Conservation (phyloP, 2,113 vertebrate genomes). For the Peromyscus maniculatus region DNA sequence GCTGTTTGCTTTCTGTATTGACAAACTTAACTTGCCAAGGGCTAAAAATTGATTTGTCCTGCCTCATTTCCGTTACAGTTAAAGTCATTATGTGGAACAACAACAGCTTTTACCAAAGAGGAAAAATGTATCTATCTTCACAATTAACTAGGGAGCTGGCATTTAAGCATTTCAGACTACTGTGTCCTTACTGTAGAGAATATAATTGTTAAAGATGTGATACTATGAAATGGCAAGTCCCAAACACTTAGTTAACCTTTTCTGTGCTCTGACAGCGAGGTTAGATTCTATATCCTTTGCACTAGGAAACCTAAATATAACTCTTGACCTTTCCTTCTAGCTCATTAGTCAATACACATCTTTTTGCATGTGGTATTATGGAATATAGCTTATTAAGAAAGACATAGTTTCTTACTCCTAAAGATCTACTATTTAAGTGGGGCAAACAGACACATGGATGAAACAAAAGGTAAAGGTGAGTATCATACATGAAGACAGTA, state of each 20-base stretch:
- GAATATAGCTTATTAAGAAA: constrained; percentile 47
- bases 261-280: not conserved
- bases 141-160: constrained; percentile 80
- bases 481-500: not conserved
- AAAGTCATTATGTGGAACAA: constrained; percentile 81
- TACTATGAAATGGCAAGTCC: constrained; percentile 73
- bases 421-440: not conserved
- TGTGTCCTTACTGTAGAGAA: constrained; percentile 30
- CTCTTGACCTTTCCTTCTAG: not conserved
- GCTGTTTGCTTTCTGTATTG: constrained; percentile 75
- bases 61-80: constrained; percentile 76
- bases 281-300: not conserved
- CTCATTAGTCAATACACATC: constrained; percentile 6
- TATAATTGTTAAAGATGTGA: constrained; percentile 75
- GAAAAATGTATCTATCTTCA: constrained; percentile 63
- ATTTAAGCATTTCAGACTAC: constrained; percentile 72
- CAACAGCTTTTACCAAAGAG: constrained; percentile 40
- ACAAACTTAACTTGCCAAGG: constrained; percentile 59
- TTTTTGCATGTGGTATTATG: not conserved
- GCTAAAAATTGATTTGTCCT: constrained; percentile 77
- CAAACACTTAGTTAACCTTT: constrained; percentile 65
- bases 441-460: not conserved
- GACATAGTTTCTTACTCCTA: not conserved
- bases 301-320: not conserved
- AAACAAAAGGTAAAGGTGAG: not conserved